Percentiles rank a stretch among this genome's conserved stretches.
phyloP scores from a whole-genome alignment of 2,113 vertebrate genomes.

The Prochilodus magdalenae region DNA sequence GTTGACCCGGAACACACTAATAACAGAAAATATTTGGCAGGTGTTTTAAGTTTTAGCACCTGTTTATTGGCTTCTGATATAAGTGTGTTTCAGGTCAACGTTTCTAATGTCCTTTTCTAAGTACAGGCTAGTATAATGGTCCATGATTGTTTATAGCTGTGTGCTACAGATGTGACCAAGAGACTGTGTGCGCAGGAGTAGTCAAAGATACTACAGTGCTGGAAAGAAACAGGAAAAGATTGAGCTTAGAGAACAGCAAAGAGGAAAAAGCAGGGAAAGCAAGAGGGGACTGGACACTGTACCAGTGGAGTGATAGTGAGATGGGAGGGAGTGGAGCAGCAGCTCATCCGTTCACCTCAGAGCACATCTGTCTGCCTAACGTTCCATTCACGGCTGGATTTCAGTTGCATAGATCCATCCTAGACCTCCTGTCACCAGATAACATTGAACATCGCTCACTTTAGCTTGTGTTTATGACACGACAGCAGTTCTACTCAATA shows the following conservation, averaged over 20 bases:
- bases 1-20: too few species aligned
- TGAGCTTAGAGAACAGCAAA: background rate
- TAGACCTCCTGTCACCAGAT: constrained; percentile 33
- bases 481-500: constrained; percentile 10
- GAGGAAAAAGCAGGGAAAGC: background rate
- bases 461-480: constrained; percentile 32
- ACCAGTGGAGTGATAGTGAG: background rate
- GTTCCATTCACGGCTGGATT: constrained; percentile 53
- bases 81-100: background rate
- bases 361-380: constrained; percentile 57
- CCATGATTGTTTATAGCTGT: too few species aligned
- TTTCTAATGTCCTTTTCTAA: background rate
- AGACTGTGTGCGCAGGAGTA: too few species aligned
- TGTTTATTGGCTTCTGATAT: too few species aligned
- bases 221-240: background rate
- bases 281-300: background rate
- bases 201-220: too few species aligned
- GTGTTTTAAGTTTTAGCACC: too few species aligned
- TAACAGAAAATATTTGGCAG: too few species aligned
- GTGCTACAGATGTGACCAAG: too few species aligned
- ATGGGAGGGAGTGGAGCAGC: constrained; percentile 40
- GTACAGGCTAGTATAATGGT: background rate
- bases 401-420: constrained; percentile 51
- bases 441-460: constrained; percentile 51
- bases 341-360: constrained; percentile 55